phyloP scores from a whole-genome alignment of 53 echinoderm and acorn worm genomes.

The Henricia sp. region DNA sequence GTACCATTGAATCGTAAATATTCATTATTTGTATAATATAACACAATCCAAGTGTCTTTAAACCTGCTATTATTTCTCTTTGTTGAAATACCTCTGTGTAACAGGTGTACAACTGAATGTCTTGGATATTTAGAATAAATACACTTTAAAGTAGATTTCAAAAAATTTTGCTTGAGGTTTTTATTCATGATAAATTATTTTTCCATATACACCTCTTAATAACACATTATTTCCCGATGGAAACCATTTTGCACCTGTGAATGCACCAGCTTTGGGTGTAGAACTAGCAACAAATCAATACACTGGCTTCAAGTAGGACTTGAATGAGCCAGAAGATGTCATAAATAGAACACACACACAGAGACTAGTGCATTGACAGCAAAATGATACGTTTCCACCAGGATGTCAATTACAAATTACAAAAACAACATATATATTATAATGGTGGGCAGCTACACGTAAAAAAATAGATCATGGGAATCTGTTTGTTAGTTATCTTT shows the following conservation, averaged over 20 bases:
- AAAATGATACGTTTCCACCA: constrained; percentile 27
- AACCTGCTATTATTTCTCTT: neutral
- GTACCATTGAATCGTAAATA: too few relatives aligned
- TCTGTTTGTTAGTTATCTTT: too few relatives aligned
- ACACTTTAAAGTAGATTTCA: too few relatives aligned
- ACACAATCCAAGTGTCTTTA: neutral
- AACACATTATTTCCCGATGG: constrained; percentile 19
- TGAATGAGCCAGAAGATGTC: constrained; percentile 78
- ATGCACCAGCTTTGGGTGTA: constrained; percentile 20
- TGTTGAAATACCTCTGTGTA: neutral
- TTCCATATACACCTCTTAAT: neutral
- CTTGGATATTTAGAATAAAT: too few relatives aligned
- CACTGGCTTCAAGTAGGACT: constrained; percentile 66
- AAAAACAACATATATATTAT: neutral
- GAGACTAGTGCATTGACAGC: constrained; percentile 27
- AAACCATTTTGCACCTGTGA: constrained; percentile 47
- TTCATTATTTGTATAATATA: too few relatives aligned
- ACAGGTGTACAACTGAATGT: too few relatives aligned
- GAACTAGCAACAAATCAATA: constrained; percentile 37
- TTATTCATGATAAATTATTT: neutral
- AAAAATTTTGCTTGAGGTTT: neutral
- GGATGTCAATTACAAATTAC: neutral
- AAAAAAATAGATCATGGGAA: neutral
- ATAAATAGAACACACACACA: constrained; percentile 48
- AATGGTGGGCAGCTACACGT: neutral